Evolutionary conservation across 2,888 invertebrate genomes (phyloP), one percentile per base, ranked within the genome.

Genomic region (Drosophila nigricruria): DNA sequence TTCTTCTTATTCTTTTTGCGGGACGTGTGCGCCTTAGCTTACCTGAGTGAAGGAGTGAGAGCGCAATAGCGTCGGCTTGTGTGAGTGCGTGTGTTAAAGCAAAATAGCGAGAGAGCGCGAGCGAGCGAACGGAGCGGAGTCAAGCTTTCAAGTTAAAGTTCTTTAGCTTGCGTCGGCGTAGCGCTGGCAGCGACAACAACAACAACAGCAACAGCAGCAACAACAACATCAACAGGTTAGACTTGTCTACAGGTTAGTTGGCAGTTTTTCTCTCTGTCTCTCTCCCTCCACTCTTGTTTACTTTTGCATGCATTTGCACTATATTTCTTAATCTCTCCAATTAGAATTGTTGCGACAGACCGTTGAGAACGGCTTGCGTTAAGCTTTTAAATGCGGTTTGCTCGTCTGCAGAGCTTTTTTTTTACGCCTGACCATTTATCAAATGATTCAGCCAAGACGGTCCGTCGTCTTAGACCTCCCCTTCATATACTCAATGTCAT

Each of bases 241-340:
- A 77, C 83, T 73, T 70, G 84, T 81, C 73, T 86, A 88, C 84
- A 84, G 88, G 84, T 84, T 87, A 68, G 83, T 87, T 85, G 73
- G 73, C 53, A 66, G 81, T 84, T 84, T 73, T 73, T 54, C 45
- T 60, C 61, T 66, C 61, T 45, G 42, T 59, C 18, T 68, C 14
- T 74, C 49, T 65, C 61, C 69, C 20, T 74, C 61, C 57, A 72
- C 34, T 63, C 68, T 79, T 82, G 75, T 80, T 84, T 82, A 76
- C 69, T 62, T 76, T 70, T 66, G 62, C 62, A 54, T 79, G 66
- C 66, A 79, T 70, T 77, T 76, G 70, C 78, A 67, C 64, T 62
- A 62, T 45, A 63, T 62, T 63, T 65, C 53, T 58, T 68, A 70
- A 45, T 30, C 52, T 56, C 50, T 63, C 43, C 42, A 69, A 79